Evolutionary conservation across 2,888 invertebrate species (phyloP).

Genomic region (Hirudinaria manillensis): DNA sequence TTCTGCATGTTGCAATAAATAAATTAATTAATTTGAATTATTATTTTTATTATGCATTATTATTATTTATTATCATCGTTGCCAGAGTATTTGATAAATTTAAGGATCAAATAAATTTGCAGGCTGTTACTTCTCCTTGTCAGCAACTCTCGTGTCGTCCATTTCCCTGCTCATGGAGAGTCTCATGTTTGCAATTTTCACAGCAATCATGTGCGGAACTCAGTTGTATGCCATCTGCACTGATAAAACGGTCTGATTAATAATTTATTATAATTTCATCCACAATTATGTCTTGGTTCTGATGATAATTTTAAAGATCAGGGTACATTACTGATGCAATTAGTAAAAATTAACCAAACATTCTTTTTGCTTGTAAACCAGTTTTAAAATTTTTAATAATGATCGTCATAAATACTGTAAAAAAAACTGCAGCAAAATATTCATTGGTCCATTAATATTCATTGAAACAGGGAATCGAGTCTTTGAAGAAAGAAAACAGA

Average conservation of each 20-base stretch:
- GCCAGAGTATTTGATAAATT: too few relatives aligned
- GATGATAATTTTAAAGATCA: too few relatives aligned
- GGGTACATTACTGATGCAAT: too few relatives aligned
- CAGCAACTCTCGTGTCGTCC: constrained; percentile 22
- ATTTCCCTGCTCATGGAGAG: constrained; percentile 32
- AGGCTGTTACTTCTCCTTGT: constrained; percentile 25
- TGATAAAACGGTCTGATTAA: constrained; percentile 32
- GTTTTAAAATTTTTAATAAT: too few relatives aligned
- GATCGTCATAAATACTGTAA: background rate
- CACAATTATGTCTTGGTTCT: too few relatives aligned
- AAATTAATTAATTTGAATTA: too few relatives aligned
- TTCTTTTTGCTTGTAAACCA: too few relatives aligned
- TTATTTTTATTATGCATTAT: too few relatives aligned
- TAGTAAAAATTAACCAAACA: too few relatives aligned
- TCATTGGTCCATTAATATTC: background rate
- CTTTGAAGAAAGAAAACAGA: constrained; percentile 31
- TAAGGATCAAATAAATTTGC: background rate
- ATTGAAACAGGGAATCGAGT: constrained; percentile 31
- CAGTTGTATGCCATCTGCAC: constrained; percentile 33
- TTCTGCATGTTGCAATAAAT: too few relatives aligned
- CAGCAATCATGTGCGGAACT: constrained; percentile 36
- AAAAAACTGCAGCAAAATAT: background rate
- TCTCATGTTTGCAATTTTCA: constrained; percentile 34
- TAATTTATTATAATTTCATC: background rate
- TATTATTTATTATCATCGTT: too few relatives aligned